Percentiles rank a stretch among this genome's conserved stretches.
phyloP scores from a whole-genome alignment of 2,797 vertebrate genomes.

The Anniella stebbinsi region DNA sequence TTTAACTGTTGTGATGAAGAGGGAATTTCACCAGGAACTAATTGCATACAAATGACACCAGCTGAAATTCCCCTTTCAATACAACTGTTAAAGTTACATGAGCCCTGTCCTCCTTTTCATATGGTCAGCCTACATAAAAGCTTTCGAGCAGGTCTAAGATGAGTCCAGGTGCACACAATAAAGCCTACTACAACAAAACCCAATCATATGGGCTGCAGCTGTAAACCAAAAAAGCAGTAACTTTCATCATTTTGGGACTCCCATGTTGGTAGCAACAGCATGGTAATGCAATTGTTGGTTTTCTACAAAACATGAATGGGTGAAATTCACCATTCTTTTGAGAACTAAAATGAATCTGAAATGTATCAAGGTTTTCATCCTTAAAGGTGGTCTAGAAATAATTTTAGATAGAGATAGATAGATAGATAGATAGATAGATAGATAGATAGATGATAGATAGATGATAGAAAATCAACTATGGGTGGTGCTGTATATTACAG shows the following conservation, averaged over 20 bases:
- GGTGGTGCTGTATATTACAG: not conserved
- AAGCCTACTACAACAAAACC: conserved; percentile 28
- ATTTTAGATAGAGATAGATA: too few species aligned
- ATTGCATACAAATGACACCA: too few species aligned
- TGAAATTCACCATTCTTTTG: not conserved
- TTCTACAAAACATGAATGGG: conserved; percentile 25
- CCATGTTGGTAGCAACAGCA: conserved; percentile 12
- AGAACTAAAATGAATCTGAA: not conserved
- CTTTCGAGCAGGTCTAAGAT: conserved; percentile 20
- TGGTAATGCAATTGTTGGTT: not conserved
- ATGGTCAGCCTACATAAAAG: too few species aligned
- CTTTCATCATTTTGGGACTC: conserved; percentile 17
- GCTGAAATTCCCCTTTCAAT: too few species aligned
- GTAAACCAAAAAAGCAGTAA: conserved; percentile 58
- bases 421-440: too few species aligned
- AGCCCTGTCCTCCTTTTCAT: too few species aligned
- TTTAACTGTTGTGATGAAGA: too few species aligned
- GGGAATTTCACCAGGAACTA: too few species aligned
- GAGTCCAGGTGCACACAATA: conserved; percentile 17
- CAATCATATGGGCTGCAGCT: conserved; percentile 73
- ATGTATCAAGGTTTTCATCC: not conserved
- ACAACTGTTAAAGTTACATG: too few species aligned
- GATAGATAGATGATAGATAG: too few species aligned
- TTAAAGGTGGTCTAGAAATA: too few species aligned
- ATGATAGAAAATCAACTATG: too few species aligned